A percentile compares a stretch with the other conserved stretches of the same genome.
Conservation (phyloP, 2,888 invertebrate species). For the Oeneis ivallda region DNA sequence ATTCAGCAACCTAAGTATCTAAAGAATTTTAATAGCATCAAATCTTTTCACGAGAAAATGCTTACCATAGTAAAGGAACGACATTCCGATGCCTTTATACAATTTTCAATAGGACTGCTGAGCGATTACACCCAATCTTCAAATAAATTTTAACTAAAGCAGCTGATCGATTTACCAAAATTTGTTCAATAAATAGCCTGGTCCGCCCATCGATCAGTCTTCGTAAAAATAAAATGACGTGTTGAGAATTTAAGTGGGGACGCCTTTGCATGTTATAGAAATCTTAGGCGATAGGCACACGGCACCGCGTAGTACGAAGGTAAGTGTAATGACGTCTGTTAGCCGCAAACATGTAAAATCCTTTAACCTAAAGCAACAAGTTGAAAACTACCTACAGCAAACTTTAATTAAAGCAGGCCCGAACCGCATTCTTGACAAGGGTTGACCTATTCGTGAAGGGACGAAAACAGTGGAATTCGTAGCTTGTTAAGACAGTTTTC, state of each 20-base stretch:
- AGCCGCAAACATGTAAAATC: not conserved
- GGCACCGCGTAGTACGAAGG: not conserved
- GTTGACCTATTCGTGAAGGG: not conserved
- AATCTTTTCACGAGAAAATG: constrained; percentile 14
- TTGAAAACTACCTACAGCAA: not conserved
- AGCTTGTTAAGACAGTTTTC: not conserved
- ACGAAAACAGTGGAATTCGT: not conserved
- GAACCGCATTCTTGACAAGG: constrained; percentile 10
- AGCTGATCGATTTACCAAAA: constrained; percentile 26
- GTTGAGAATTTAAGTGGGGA: not conserved
- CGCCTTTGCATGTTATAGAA: not conserved
- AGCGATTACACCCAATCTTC: constrained; percentile 4
- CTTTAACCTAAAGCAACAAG: not conserved
- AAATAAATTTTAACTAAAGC: not conserved
- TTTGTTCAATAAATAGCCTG: constrained; percentile 11
- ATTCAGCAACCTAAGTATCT: not conserved
- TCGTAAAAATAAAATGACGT: constrained; percentile 16
- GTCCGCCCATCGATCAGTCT: constrained; percentile 25
- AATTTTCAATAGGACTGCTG: constrained; percentile 12
- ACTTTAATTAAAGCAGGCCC: constrained; percentile 7
- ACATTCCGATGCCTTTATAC: constrained; percentile 9
- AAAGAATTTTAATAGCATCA: constrained; percentile 4
- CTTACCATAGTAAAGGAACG: constrained; percentile 6
- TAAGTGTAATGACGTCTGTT: not conserved
- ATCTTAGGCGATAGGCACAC: too few relatives aligned